Evolutionary conservation across 2,888 invertebrate genomes (phyloP).

Genomic region (Tridacna crocea): DNA sequence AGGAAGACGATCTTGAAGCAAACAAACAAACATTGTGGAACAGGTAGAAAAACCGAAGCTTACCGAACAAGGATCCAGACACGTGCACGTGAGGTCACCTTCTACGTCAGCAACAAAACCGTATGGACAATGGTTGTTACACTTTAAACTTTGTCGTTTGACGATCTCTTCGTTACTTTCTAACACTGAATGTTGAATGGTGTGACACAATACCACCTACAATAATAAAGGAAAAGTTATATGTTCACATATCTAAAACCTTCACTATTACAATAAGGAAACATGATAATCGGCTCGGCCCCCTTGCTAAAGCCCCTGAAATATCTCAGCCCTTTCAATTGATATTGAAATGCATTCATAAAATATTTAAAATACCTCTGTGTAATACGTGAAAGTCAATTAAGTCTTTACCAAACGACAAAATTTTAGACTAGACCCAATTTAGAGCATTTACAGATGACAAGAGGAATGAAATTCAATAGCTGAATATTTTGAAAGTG

Average conservation of each 20-base stretch:
- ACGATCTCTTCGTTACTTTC: constrained; percentile 30
- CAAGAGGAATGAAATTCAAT: not conserved
- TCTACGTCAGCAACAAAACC: constrained; percentile 52
- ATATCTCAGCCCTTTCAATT: no score
- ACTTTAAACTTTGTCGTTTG: constrained; percentile 43
- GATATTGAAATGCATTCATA: no score
- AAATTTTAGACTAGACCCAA: not conserved
- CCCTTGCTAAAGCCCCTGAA: no score
- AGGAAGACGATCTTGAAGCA: no score
- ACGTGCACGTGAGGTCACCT: constrained; percentile 48
- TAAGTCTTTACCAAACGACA: not conserved
- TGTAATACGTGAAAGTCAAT: no score
- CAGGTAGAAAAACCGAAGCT: constrained; percentile 4
- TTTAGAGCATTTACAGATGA: not conserved
- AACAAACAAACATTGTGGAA: no score
- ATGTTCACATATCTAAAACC: no score
- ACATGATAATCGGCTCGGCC: no score
- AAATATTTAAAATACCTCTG: no score
- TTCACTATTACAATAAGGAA: no score
- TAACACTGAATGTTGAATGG: constrained; percentile 22
- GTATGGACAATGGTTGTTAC: constrained; percentile 52
- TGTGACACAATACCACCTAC: constrained; percentile 43
- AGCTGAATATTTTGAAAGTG: not conserved
- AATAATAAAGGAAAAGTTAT: constrained; percentile 8
- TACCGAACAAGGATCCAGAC: constrained; percentile 52